A percentile compares a stretch with the other conserved stretches of the same genome.
These are phyloP conservation scores for Pammene aurita DNA, from an alignment of 2,888 invertebrate species.

Conservation along the genomic window DNA sequence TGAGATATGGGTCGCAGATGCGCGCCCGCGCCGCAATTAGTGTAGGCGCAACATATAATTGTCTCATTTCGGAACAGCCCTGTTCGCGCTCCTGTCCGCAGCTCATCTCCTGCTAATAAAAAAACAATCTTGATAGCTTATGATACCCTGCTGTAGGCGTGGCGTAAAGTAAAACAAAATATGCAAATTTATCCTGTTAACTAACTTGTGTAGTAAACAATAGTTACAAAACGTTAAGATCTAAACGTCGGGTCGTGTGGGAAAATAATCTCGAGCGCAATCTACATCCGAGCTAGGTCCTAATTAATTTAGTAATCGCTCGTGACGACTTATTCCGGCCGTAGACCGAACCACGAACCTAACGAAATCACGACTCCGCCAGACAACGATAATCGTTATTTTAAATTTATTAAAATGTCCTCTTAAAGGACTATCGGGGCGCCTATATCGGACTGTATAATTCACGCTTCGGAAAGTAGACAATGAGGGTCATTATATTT, in stretches of 20 bases:
- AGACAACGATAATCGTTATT: conserved; percentile 83
- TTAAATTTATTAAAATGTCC: conserved; percentile 84
- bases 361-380: conserved; percentile 82
- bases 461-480: conserved; percentile 77
- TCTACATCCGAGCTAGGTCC: conserved; percentile 81
- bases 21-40: conserved; percentile 70
- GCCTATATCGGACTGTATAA: conserved; percentile 81
- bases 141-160: conserved; percentile 6
- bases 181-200: conserved; percentile 35
- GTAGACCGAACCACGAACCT: conserved; percentile 78
- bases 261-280: conserved; percentile 80
- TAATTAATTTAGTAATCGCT: conserved; percentile 84
- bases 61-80: conserved; percentile 65
- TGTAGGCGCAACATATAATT: conserved; percentile 74
- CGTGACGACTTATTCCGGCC: conserved; percentile 82
- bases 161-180: neutral
- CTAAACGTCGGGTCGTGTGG: conserved; percentile 78
- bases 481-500: conserved; percentile 73
- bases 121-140: conserved; percentile 29
- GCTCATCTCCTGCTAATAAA: conserved; percentile 29
- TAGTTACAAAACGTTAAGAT: conserved; percentile 72
- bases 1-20: conserved; percentile 81
- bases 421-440: conserved; percentile 80
- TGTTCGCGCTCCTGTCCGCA: conserved; percentile 38
- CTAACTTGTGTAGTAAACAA: conserved; percentile 58